Conservation (phyloP, 2,797 vertebrate genomes). For the Gymnoscopelus microlampas region DNA sequence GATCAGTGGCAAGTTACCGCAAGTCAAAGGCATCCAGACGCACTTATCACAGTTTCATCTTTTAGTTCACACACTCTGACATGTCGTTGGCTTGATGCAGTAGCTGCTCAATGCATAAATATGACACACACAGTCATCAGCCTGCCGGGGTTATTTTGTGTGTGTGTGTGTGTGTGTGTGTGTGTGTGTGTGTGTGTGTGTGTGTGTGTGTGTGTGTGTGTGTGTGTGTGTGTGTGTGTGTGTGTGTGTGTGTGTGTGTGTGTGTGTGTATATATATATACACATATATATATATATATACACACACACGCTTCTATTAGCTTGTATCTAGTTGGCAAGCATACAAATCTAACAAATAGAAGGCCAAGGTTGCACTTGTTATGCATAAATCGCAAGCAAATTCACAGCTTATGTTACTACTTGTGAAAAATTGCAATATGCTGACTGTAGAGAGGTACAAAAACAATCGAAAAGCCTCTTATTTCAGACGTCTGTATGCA, state of each 20-base stretch:
- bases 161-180: too few species aligned
- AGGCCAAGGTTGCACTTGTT: conserved; percentile 19
- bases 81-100: background rate
- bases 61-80: too few species aligned
- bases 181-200: too few species aligned
- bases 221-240: too few species aligned
- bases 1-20: background rate
- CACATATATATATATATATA: too few species aligned
- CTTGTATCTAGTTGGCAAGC: conserved; percentile 30
- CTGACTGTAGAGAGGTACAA: conserved; percentile 39
- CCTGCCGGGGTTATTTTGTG: too few species aligned
- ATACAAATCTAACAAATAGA: conserved; percentile 14
- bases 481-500: conserved; percentile 55
- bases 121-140: too few species aligned
- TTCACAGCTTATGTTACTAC: conserved; percentile 62
- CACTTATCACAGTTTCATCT: background rate
- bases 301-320: conserved; percentile 12
- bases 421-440: conserved; percentile 51
- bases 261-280: too few species aligned
- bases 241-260: too few species aligned
- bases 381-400: conserved; percentile 37
- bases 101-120: background rate
- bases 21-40: background rate
- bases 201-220: too few species aligned
- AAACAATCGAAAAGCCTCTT: conserved; percentile 57